These are phyloP conservation scores for Tor tambroides DNA, from an alignment of 2,113 vertebrate genomes.

Conservation along the genomic window DNA sequence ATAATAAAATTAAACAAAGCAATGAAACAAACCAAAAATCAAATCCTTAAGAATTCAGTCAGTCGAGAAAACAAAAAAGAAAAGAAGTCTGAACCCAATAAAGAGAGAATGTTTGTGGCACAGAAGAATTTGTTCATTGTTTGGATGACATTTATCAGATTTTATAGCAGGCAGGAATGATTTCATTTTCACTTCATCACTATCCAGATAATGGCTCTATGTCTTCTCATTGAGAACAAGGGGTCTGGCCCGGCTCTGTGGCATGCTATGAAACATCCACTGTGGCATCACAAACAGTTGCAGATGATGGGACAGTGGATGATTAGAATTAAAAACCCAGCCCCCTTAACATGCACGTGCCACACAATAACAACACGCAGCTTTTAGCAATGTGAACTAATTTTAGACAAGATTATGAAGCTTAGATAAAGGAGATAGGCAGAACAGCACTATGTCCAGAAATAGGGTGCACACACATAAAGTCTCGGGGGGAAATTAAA, in stretches of 20 bases:
- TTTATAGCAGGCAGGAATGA: neutral
- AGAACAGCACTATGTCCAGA: neutral
- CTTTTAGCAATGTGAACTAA: constrained; percentile 13
- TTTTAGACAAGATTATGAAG: constrained; percentile 25
- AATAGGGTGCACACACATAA: neutral
- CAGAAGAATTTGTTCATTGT: neutral
- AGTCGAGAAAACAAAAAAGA: neutral
- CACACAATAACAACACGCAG: neutral
- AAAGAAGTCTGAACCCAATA: too few species aligned
- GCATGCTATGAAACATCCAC: neutral
- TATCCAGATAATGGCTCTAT: neutral
- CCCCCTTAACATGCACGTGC: neutral
- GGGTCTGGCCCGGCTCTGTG: neutral
- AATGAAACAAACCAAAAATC: neutral
- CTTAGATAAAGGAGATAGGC: neutral
- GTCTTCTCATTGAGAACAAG: neutral
- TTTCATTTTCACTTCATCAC: neutral
- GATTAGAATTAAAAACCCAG: neutral
- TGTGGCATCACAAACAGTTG: neutral
- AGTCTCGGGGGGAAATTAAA: neutral
- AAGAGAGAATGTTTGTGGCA: neutral
- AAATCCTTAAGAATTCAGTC: neutral
- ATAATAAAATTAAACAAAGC: neutral
- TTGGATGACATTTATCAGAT: neutral
- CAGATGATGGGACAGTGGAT: neutral